Evolutionary conservation across 2,888 invertebrate species (phyloP).

Genomic region (Eustalomyia histrio): DNA sequence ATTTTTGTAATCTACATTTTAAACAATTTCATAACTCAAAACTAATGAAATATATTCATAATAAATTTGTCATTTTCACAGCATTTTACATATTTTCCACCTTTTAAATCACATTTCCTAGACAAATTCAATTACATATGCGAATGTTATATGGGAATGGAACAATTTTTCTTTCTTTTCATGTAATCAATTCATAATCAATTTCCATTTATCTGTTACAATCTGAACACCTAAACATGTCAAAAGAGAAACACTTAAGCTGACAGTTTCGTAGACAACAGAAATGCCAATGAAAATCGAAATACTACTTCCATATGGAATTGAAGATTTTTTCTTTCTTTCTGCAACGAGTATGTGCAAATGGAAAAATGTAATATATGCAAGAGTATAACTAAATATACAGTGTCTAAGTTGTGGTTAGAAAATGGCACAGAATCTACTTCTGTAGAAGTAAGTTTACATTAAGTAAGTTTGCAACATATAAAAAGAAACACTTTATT

Average conservation of each 20-base stretch:
- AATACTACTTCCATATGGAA: not conserved
- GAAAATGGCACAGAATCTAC: not conserved
- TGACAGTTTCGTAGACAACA: conserved; percentile 59
- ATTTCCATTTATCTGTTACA: conserved; percentile 62
- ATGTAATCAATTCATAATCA: conserved; percentile 62
- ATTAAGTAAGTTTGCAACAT: conserved; percentile 2
- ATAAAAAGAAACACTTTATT: conserved; percentile 25
- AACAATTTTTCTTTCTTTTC: conserved; percentile 13
- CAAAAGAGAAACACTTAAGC: conserved; percentile 64
- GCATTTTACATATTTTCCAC: conserved; percentile 21
- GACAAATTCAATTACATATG: conserved; percentile 35
- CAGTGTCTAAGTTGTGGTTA: not conserved
- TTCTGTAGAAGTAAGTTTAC: conserved; percentile 16
- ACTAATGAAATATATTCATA: conserved; percentile 19
- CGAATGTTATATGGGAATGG: conserved; percentile 1
- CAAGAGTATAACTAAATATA: not conserved
- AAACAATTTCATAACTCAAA: not conserved
- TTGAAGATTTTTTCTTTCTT: no score
- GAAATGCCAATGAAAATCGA: conserved; percentile 9
- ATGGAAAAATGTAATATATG: not conserved
- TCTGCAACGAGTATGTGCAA: no score
- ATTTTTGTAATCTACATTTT: not conserved
- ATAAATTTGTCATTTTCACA: conserved; percentile 49
- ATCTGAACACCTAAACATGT: conserved; percentile 65
- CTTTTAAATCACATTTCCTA: conserved; percentile 35